Evolutionary conservation across 2,888 invertebrate species (phyloP), one percentile per base, ranked within the genome.

Genomic region (Chalcosyrphus nemorum): DNA sequence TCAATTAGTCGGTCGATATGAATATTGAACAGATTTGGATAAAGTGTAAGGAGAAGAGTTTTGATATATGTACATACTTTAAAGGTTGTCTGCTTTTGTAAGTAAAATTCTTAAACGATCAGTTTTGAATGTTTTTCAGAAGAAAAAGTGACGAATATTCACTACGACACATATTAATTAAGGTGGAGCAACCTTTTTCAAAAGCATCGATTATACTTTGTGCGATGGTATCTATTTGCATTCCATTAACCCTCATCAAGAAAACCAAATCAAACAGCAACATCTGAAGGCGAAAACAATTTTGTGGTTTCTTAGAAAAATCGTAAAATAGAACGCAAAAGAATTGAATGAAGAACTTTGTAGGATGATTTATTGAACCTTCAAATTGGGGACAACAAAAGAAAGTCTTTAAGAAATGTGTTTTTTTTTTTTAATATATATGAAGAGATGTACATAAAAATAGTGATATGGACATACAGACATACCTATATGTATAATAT

Each of bases 171-270:
- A 45, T 45, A 45, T 45, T 45, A 45, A 45, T 45, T 45, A 45
- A 45, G 19, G 45, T 45, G 19, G 3, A 4, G 1, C 9, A 3
- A 45, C 17, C 45, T 9, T 45, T 45, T 38, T 45, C 19, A 6
- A 19, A 45, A 17, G 9, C 19, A 52, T 52, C 52, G 52, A 52
- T 52, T 52, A 29, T 52, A 29, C 13, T 29, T 29, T 15, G 27
- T 29, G 13, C 1, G 29, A 29, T 52, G 27, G 52, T 29, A 52
- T 52, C 27, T 52, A 52, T 52, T 52, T 52, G 52, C 52, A 52
- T 52, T 27, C 52, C 27, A 52, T 52, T 52, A 52, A 52, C 52
- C 52, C 52, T 27, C 13, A 19, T 45, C 45, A 45, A 45, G 45
- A 45, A 45, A 45, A 45, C 45, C 45, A 17, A 45, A 19, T 45